Percentiles rank a stretch among this genome's conserved stretches.
These are phyloP conservation scores for Volucella inflata DNA, from an alignment of 2,888 invertebrate genomes.

Conservation along the genomic window DNA sequence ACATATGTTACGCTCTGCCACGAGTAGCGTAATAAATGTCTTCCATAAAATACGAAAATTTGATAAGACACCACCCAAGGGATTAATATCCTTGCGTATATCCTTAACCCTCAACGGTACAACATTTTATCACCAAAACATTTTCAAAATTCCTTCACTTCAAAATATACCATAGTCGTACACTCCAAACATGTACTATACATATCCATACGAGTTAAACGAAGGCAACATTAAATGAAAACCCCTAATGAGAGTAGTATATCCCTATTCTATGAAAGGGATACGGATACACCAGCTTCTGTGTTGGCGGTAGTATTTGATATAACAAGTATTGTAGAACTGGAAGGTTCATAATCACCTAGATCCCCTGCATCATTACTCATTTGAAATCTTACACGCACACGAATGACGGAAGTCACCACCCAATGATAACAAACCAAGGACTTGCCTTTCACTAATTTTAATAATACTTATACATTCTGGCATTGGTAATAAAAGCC, in stretches of 20 bases:
- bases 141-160: constrained; percentile 48
- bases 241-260: constrained; percentile 35
- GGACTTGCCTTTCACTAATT: constrained; percentile 39
- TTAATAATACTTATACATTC: constrained; percentile 71
- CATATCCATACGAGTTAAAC: too few species aligned
- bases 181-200: too few species aligned
- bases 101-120: constrained; percentile 33
- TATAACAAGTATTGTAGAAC: constrained; percentile 18
- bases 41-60: constrained; percentile 70
- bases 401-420: neutral
- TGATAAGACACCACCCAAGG: constrained; percentile 54
- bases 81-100: constrained; percentile 54
- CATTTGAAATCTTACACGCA: constrained; percentile 41
- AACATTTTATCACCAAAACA: constrained; percentile 51
- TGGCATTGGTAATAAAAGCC: constrained; percentile 68
- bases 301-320: neutral
- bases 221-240: constrained; percentile 29
- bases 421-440: neutral
- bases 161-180: neutral
- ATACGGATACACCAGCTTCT: constrained; percentile 30
- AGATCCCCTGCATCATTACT: constrained; percentile 45
- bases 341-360: constrained; percentile 68
- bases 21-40: constrained; percentile 65
- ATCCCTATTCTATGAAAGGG: constrained; percentile 31
- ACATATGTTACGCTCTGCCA: constrained; percentile 56